Evolutionary conservation across 2,888 invertebrate species (phyloP).

Genomic region (Cataglyphis altisquamis): DNA sequence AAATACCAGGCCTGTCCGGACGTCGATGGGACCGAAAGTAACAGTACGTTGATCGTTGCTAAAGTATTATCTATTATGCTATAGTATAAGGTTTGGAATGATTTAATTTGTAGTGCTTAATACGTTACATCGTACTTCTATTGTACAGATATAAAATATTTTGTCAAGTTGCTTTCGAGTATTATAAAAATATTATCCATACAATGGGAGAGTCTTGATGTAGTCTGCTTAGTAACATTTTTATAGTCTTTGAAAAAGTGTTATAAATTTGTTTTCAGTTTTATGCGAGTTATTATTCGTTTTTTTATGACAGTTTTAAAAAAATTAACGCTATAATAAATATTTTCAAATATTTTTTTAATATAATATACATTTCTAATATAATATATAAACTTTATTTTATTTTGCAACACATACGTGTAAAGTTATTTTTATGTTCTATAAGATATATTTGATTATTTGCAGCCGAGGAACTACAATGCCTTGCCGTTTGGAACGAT

Average conservation of each 20-base stretch:
- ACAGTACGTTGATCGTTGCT: constrained; percentile 87
- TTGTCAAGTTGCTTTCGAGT: neutral
- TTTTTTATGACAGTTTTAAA: neutral
- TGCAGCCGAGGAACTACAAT: constrained; percentile 93
- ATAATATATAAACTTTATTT: constrained; percentile 1
- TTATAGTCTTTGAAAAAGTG: neutral
- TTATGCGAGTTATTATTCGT: neutral
- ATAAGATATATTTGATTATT: constrained; percentile 56
- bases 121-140: neutral
- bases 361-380: neutral
- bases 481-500: constrained; percentile 94
- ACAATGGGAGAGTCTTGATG: neutral
- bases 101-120: neutral
- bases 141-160: neutral
- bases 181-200: neutral
- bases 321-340: neutral
- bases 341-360: neutral
- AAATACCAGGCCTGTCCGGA: constrained; percentile 95
- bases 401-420: neutral
- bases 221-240: neutral
- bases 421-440: neutral
- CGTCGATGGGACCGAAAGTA: constrained; percentile 92
- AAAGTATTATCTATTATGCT: neutral
- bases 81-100: neutral
- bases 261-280: neutral